These are phyloP conservation scores for Typhlomys cinereus DNA, from an alignment of 2,113 vertebrate genomes.

Conservation along the genomic window DNA sequence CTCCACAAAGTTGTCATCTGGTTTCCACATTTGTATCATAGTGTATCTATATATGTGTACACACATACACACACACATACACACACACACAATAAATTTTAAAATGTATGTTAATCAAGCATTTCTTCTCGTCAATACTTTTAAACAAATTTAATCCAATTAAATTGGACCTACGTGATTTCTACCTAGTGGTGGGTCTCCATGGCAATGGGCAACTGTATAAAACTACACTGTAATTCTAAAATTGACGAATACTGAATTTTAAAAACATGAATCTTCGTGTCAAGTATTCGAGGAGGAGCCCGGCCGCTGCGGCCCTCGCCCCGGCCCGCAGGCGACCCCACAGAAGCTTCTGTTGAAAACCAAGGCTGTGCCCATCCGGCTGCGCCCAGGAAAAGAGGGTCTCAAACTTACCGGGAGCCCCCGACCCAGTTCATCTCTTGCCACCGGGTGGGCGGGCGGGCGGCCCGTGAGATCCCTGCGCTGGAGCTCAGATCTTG, in stretches of 20 bases:
- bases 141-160: neutral
- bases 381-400: neutral
- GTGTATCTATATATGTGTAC: neutral
- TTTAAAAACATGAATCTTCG: neutral
- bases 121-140: no score
- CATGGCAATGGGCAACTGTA: neutral
- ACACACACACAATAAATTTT: neutral
- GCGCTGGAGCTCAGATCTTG: neutral
- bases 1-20: no score
- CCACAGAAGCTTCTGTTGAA: no score
- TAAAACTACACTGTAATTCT: neutral
- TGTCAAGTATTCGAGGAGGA: neutral
- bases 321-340: neutral
- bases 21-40: no score
- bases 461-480: no score
- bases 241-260: neutral
- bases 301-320: no score
- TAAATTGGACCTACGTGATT: neutral
- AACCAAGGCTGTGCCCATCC: neutral
- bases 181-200: neutral
- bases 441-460: no score
- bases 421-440: slow-evolving; percentile 79
- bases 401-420: slow-evolving; percentile 60
- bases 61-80: neutral
- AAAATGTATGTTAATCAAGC: neutral